Percentiles rank a stretch among this genome's conserved stretches.
Evolutionary conservation across 2,888 invertebrate genomes (phyloP).

Genomic region (Margaritifera margaritifera): DNA sequence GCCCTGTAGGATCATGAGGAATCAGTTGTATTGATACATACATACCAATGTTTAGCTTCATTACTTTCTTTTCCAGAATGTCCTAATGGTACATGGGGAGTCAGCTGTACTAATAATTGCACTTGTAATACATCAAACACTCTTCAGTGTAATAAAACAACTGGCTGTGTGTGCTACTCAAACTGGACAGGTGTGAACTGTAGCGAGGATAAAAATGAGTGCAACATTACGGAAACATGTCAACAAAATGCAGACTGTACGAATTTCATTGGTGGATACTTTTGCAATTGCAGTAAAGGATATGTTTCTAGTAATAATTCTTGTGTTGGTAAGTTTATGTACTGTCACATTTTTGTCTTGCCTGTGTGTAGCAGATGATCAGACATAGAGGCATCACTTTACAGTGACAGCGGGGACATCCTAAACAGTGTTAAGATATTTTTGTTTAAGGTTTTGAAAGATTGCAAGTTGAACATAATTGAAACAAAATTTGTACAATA

Average conservation of each 20-base stretch:
- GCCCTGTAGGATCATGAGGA: no score
- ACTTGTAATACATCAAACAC: conserved; percentile 26
- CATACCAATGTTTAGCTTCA: no score
- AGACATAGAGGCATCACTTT: no score
- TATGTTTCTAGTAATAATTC: not conserved
- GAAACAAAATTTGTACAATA: no score
- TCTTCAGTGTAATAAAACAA: conserved; percentile 17
- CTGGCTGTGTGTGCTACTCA: conserved; percentile 28
- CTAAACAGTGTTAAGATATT: no score
- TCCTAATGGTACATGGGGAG: conserved; percentile 21
- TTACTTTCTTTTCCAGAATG: conserved; percentile 26
- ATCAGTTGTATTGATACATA: no score
- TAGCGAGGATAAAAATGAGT: conserved; percentile 35
- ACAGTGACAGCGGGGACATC: no score
- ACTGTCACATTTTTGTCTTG: no score
- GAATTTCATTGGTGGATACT: conserved; percentile 7
- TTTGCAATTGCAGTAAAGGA: not conserved
- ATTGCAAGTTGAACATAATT: no score
- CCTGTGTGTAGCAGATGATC: no score
- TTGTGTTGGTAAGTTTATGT: not conserved
- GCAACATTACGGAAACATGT: conserved; percentile 1
- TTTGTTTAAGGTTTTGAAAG: no score
- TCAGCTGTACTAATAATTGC: conserved; percentile 31
- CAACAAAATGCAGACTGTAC: conserved; percentile 3
- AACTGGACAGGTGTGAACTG: conserved; percentile 45